phyloP scores from a whole-genome alignment of 2,888 invertebrate genomes.

The Dicranocentrus wangi region DNA sequence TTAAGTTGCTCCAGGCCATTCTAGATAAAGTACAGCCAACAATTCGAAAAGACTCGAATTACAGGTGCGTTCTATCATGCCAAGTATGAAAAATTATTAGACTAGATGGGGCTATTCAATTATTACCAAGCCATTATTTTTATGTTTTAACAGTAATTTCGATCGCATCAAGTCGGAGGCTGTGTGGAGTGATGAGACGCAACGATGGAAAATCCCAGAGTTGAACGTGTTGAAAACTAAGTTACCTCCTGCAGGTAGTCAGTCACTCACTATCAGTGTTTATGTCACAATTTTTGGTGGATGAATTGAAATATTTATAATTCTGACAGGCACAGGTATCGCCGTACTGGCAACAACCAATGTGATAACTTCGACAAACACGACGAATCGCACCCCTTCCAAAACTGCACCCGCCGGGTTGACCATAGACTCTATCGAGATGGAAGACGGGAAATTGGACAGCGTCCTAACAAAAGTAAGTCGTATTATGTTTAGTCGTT shows the following conservation, averaged over 20 bases:
- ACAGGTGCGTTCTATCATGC: slow-evolving; percentile 74
- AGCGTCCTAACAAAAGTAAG: no score
- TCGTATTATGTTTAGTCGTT: no score
- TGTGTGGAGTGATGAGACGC: slow-evolving; percentile 84
- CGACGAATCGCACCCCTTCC: no score
- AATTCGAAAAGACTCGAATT: slow-evolving; percentile 84
- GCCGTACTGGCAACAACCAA: slow-evolving; percentile 41
- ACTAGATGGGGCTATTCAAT: neutral
- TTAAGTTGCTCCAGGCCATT: slow-evolving; percentile 82
- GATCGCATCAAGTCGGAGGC: slow-evolving; percentile 82
- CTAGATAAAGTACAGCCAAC: slow-evolving; percentile 81
- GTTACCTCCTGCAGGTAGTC: slow-evolving; percentile 80
- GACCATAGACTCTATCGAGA: no score
- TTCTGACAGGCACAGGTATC: slow-evolving; percentile 49
- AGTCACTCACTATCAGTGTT: no score
- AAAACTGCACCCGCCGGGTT: no score
- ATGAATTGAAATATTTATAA: no score
- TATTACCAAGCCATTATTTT: no score
- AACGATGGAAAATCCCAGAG: slow-evolving; percentile 83
- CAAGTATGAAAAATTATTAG: no score
- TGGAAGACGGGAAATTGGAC: no score
- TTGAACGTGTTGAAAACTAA: slow-evolving; percentile 80
- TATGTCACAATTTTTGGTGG: no score
- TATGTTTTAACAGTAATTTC: slow-evolving; percentile 78
- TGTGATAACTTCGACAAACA: no score